Evolutionary conservation across 2,888 invertebrate species (phyloP).

Genomic region (Baronia brevicornis): DNA sequence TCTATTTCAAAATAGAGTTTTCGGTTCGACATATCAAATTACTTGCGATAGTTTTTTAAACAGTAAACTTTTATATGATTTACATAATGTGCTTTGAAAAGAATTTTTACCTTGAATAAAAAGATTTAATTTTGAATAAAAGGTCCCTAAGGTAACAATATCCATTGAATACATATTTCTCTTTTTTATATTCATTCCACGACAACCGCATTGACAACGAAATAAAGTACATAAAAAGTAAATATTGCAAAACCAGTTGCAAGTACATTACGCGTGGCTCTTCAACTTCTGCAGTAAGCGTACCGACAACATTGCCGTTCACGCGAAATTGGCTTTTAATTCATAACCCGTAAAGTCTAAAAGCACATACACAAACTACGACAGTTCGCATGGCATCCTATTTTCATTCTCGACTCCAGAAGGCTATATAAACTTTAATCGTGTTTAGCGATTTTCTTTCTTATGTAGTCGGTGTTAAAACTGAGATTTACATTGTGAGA

Average conservation of each 20-base stretch:
- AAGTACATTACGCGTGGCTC: conserved; percentile 32
- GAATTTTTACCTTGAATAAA: too few relatives aligned
- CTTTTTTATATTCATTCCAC: too few relatives aligned
- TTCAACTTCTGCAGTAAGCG: neutral
- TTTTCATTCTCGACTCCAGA: conserved; percentile 2
- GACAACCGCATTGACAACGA: too few relatives aligned
- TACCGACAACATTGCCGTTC: conserved; percentile 5
- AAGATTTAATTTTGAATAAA: too few relatives aligned
- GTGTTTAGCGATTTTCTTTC: conserved; percentile 9
- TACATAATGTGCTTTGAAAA: too few relatives aligned
- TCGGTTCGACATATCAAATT: too few relatives aligned
- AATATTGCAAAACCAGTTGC: conserved; percentile 23
- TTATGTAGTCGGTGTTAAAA: conserved; percentile 5
- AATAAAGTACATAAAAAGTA: conserved; percentile 7
- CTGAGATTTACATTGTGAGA: conserved; percentile 4
- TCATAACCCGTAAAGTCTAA: neutral
- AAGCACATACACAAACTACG: neutral
- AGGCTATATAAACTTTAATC: neutral
- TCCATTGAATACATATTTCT: too few relatives aligned
- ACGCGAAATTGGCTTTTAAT: conserved; percentile 7
- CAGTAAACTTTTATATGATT: too few relatives aligned
- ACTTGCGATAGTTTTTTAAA: too few relatives aligned
- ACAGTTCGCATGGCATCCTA: conserved; percentile 10
- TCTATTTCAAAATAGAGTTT: too few relatives aligned
- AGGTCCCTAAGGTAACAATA: too few relatives aligned